These are phyloP conservation scores for Ursus arctos DNA, from an alignment of 2,113 vertebrate species.

Conservation along the genomic window DNA sequence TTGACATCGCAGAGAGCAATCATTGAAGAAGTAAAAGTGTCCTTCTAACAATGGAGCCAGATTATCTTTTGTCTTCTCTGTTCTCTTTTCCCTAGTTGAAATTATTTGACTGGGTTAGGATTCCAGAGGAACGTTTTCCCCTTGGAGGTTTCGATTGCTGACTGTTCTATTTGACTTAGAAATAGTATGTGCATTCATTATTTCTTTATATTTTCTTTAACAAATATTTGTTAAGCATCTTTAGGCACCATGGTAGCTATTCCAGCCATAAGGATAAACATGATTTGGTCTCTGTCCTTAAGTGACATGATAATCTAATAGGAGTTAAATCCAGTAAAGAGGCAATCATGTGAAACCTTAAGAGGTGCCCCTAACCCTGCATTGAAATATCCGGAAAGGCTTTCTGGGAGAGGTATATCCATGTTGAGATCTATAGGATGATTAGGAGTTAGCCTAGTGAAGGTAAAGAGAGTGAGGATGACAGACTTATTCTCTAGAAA, in stretches of 20 bases:
- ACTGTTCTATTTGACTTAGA: neutral
- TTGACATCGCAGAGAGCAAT: neutral
- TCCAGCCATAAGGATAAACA: neutral
- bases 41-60: neutral
- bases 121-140: neutral
- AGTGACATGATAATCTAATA: neutral
- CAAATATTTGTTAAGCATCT: neutral
- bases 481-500: neutral
- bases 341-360: neutral
- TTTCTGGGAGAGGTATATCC: neutral
- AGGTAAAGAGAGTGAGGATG: neutral
- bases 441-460: neutral
- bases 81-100: neutral
- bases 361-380: neutral
- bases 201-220: slow-evolving; percentile 12
- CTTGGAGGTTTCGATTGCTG: neutral
- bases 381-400: neutral
- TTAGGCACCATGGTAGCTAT: neutral
- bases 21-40: neutral
- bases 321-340: neutral
- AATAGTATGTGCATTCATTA: neutral
- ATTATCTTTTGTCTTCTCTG: neutral
- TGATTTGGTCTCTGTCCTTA: neutral
- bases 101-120: neutral
- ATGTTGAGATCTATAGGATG: neutral